Conservation (phyloP, 1,140 invertebrate species). For the Pararge aegeria region DNA sequence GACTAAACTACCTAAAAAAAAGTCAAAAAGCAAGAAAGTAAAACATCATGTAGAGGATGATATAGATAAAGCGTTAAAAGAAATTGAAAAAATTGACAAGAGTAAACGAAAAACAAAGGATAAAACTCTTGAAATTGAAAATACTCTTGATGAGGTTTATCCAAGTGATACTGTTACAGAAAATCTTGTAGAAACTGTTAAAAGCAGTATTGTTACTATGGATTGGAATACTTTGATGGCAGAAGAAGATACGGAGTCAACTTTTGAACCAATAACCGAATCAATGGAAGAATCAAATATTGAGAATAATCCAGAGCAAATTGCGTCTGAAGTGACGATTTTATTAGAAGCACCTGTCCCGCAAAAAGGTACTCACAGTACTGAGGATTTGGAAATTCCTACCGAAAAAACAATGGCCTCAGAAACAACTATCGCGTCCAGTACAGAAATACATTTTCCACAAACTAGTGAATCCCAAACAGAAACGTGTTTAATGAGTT, state of each 20-base stretch:
- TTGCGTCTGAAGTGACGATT: slow-evolving; percentile 59
- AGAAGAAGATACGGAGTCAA: slow-evolving; percentile 58
- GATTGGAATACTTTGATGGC: slow-evolving; percentile 70
- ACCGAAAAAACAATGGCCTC: not conserved
- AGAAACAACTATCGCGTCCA: not conserved
- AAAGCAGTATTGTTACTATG: slow-evolving; percentile 41
- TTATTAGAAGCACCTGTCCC: slow-evolving; percentile 36
- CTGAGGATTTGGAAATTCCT: slow-evolving; percentile 1
- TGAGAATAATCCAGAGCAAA: slow-evolving; percentile 30
- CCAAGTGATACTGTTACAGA: not conserved
- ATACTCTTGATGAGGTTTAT: not conserved
- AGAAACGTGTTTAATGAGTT: not conserved
- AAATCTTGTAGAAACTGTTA: slow-evolving; percentile 5
- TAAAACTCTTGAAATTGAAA: slow-evolving; percentile 1
- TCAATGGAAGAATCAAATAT: slow-evolving; percentile 25
- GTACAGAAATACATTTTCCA: not conserved
- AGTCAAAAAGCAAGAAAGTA: slow-evolving; percentile 65
- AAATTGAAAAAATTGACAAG: slow-evolving; percentile 19
- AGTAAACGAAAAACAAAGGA: slow-evolving; percentile 15
- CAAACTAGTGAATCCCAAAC: not conserved
- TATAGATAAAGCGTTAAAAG: slow-evolving; percentile 78
- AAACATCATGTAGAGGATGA: slow-evolving; percentile 78
- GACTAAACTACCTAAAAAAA: slow-evolving; percentile 12
- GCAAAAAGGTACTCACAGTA: slow-evolving; percentile 4
- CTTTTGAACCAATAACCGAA: slow-evolving; percentile 36